These are phyloP conservation scores for Vesta saturnalis DNA, from an alignment of 2,888 invertebrate species.

Conservation along the genomic window DNA sequence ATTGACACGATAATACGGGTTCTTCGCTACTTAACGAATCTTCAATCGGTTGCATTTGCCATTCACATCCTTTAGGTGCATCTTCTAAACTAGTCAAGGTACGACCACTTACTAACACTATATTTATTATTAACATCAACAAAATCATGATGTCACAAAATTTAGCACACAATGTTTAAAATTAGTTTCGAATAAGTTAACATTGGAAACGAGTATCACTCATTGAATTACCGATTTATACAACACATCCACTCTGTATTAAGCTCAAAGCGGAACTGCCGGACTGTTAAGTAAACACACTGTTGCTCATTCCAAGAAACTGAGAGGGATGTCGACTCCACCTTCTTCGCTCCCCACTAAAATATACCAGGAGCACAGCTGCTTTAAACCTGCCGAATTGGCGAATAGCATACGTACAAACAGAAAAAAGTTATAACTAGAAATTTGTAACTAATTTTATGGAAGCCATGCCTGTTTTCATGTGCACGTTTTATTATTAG, in stretches of 20 bases:
- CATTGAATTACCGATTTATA: slow-evolving; percentile 7
- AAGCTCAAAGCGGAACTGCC: slow-evolving; percentile 30
- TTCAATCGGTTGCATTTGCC: slow-evolving; percentile 70
- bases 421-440: slow-evolving; percentile 26
- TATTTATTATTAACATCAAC: slow-evolving; percentile 24
- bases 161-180: slow-evolving; percentile 4
- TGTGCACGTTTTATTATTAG: neutral
- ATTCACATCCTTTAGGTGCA: slow-evolving; percentile 77
- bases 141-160: slow-evolving; percentile 22
- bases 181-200: slow-evolving; percentile 3
- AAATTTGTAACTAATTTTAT: slow-evolving; percentile 31
- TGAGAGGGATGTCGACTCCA: slow-evolving; percentile 56
- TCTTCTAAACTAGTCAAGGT: slow-evolving; percentile 65
- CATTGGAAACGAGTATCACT: neutral
- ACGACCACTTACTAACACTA: slow-evolving; percentile 49
- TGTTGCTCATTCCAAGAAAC: slow-evolving; percentile 51
- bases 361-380: slow-evolving; percentile 52
- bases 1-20: slow-evolving; percentile 72
- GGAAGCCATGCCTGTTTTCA: slow-evolving; percentile 28
- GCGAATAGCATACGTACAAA: slow-evolving; percentile 32
- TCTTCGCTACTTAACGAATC: slow-evolving; percentile 66
- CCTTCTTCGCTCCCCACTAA: slow-evolving; percentile 51
- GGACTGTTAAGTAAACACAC: slow-evolving; percentile 34
- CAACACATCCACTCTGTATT: slow-evolving; percentile 27
- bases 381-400: slow-evolving; percentile 35